A percentile compares a stretch with the other conserved stretches of the same genome.
These are phyloP conservation scores for Ornithoptera alexandrae DNA, from an alignment of 2,888 invertebrate genomes.

Conservation along the genomic window DNA sequence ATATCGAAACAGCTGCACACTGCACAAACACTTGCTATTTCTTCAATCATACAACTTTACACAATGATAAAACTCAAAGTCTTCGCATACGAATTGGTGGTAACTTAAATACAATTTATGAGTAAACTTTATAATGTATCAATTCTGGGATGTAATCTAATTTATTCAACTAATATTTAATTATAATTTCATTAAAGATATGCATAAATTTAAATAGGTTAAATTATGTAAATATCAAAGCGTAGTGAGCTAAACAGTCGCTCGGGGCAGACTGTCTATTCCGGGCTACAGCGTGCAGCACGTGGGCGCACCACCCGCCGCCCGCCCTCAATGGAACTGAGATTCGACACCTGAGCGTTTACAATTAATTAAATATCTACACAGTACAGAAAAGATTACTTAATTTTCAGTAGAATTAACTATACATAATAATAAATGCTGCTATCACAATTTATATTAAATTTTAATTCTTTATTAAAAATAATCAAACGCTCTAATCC, in stretches of 20 bases:
- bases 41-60: conserved; percentile 1
- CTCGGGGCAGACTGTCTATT: conserved; percentile 74
- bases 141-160: not conserved
- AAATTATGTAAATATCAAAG: conserved; percentile 33
- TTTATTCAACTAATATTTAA: not conserved
- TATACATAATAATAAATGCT: too few species aligned
- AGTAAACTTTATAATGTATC: not conserved
- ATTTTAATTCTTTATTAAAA: too few species aligned
- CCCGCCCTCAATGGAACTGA: conserved; percentile 70
- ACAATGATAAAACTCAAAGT: not conserved
- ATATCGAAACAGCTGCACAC: conserved; percentile 37
- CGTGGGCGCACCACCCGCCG: conserved; percentile 66
- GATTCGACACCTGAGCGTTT: conserved; percentile 59
- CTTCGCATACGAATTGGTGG: not conserved
- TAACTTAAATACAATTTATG: conserved; percentile 1
- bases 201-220: conserved; percentile 35
- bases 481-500: too few species aligned
- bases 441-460: too few species aligned
- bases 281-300: conserved; percentile 69
- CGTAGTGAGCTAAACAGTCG: conserved; percentile 56
- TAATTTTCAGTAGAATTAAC: too few species aligned
- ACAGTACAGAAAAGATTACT: not conserved
- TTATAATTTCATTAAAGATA: not conserved
- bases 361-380: conserved; percentile 30
- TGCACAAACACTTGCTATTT: conserved; percentile 13